Conservation (phyloP, 2,797 vertebrate genomes). For the Neosilurus hyrtlii region DNA sequence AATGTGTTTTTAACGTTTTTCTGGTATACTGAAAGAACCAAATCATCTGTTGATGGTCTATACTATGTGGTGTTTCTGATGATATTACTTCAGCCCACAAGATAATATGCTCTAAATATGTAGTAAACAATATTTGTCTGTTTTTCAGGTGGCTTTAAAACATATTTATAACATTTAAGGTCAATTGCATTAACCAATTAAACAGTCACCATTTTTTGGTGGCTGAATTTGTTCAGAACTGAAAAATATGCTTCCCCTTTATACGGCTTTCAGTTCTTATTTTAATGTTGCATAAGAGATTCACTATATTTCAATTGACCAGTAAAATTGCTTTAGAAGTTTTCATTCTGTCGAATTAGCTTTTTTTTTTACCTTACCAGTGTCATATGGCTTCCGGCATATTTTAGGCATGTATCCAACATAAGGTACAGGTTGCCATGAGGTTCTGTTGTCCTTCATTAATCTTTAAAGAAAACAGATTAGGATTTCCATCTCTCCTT, state of each 20-base stretch:
- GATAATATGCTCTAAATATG: too few relatives aligned
- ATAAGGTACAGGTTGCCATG: slow-evolving; percentile 32
- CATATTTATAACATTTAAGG: slow-evolving; percentile 18
- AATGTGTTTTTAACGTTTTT: background rate
- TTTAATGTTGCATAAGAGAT: slow-evolving; percentile 49
- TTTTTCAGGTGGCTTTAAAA: slow-evolving; percentile 3
- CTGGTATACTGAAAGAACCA: background rate
- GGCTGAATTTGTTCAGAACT: background rate
- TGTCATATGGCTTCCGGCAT: slow-evolving; percentile 21
- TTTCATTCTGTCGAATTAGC: slow-evolving; percentile 50
- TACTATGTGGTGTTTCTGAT: background rate
- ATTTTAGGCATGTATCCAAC: slow-evolving; percentile 21
- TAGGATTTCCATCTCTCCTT: slow-evolving; percentile 23
- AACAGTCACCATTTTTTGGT: background rate
- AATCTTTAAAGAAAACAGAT: slow-evolving; percentile 30
- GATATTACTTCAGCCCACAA: background rate
- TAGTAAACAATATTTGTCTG: background rate
- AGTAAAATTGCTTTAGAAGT: slow-evolving; percentile 52
- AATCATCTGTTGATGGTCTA: background rate
- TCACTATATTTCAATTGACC: slow-evolving; percentile 65
- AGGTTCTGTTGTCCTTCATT: slow-evolving; percentile 31
- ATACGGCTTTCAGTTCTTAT: background rate
- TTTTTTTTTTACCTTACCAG: slow-evolving; percentile 52
- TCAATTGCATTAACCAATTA: slow-evolving; percentile 14
- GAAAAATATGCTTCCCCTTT: background rate